Percentiles rank a stretch among this genome's conserved stretches.
These are phyloP conservation scores for Sakesphorus luctuosus DNA, from an alignment of 2,113 vertebrate species.

Conservation along the genomic window DNA sequence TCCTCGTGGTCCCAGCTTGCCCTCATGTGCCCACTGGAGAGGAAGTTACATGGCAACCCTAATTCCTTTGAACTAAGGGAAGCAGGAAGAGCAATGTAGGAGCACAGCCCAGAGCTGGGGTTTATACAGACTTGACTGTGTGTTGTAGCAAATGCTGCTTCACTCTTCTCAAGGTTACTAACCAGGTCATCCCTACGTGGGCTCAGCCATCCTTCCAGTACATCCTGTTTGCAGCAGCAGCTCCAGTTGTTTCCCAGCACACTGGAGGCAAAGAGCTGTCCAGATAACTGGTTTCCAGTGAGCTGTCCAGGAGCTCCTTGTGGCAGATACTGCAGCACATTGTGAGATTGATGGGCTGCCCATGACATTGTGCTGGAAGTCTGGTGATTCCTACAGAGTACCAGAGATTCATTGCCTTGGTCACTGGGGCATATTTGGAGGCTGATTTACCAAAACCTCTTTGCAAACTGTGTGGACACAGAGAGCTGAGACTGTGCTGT, in stretches of 20 bases:
- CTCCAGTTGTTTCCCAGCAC: not conserved
- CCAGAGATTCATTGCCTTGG: not conserved
- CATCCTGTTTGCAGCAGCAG: not conserved
- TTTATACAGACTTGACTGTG: not conserved
- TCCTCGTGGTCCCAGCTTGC: not conserved
- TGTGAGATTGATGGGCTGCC: not conserved
- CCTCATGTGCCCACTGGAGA: not conserved
- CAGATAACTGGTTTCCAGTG: not conserved
- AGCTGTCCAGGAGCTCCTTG: not conserved
- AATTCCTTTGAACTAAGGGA: not conserved
- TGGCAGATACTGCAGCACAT: not conserved
- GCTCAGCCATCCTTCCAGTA: not conserved
- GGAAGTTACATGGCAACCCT: not conserved
- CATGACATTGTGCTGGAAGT: not conserved
- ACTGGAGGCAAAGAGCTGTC: not conserved
- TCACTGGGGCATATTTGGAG: not conserved
- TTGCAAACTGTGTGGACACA: not conserved
- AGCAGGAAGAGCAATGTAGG: not conserved
- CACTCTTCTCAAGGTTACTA: not conserved
- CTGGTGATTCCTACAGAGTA: not conserved
- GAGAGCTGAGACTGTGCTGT: not conserved
- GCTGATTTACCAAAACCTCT: not conserved
- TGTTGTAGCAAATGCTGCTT: not conserved
- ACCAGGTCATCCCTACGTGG: not conserved
- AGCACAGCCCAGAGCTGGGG: not conserved